Percentiles rank a stretch among this genome's conserved stretches.
phyloP scores from a whole-genome alignment of 2,113 vertebrate genomes.

The Gadus macrocephalus region DNA sequence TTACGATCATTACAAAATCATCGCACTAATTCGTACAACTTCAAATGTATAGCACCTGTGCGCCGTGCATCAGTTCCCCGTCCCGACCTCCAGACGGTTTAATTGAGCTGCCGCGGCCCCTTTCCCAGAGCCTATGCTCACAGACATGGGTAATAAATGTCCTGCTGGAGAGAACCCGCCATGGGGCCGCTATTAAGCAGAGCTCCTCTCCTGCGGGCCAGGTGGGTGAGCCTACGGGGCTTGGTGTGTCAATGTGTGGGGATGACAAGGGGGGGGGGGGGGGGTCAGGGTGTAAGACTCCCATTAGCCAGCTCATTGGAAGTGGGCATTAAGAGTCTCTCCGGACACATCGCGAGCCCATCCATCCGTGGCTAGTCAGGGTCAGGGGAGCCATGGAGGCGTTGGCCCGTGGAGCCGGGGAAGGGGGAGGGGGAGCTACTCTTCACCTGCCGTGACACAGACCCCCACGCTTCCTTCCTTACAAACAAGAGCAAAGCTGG shows the following conservation, averaged over 20 bases:
- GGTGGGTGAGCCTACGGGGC: slow-evolving; percentile 42
- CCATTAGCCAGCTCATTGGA: slow-evolving; percentile 66
- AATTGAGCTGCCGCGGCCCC: too few species aligned
- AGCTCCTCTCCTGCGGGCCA: slow-evolving; percentile 19
- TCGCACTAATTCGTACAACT: too few species aligned
- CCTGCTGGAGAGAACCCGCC: slow-evolving; percentile 21
- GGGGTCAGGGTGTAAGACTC: slow-evolving; percentile 52
- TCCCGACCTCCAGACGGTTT: too few species aligned
- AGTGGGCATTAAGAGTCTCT: slow-evolving; percentile 54
- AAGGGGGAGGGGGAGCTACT: slow-evolving; percentile 14
- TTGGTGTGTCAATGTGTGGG: slow-evolving; percentile 52
- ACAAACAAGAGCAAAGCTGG: slow-evolving; percentile 17
- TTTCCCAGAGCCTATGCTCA: slow-evolving; percentile 9
- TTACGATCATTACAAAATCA: too few species aligned
- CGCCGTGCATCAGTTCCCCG: too few species aligned
- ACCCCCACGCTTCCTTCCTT: neutral
- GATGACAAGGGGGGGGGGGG: slow-evolving; percentile 41
- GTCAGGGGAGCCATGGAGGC: slow-evolving; percentile 48
- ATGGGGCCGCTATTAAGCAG: slow-evolving; percentile 29
- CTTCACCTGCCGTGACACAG: slow-evolving; percentile 18
- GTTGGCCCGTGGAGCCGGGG: slow-evolving; percentile 36
- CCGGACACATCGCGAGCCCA: slow-evolving; percentile 43
- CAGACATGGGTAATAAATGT: slow-evolving; percentile 43
- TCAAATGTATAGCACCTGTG: too few species aligned
- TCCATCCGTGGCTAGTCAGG: slow-evolving; percentile 53